Evolutionary conservation across 2,888 invertebrate species (phyloP).

Genomic region (Andrena bucephala): DNA sequence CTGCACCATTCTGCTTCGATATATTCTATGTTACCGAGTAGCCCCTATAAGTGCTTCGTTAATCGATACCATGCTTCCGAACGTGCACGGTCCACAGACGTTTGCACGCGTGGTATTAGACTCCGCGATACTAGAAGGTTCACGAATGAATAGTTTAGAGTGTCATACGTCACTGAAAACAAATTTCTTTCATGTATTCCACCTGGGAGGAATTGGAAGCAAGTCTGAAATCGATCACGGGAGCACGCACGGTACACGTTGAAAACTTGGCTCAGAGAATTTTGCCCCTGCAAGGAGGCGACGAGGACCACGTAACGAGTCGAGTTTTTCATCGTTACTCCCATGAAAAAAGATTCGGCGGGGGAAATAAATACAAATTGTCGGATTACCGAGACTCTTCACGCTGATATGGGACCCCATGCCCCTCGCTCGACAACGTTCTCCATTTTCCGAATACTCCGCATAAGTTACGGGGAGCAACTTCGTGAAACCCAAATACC

Average conservation of each 20-base stretch:
- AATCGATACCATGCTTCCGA: constrained; percentile 54
- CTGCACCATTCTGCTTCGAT: constrained; percentile 61
- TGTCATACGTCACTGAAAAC: neutral
- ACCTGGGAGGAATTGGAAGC: neutral
- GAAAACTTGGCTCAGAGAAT: constrained; percentile 74
- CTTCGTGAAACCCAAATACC: constrained; percentile 62
- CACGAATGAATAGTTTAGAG: neutral
- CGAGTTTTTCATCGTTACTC: constrained; percentile 84
- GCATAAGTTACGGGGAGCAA: constrained; percentile 73
- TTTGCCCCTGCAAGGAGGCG: constrained; percentile 66
- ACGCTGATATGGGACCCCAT: constrained; percentile 74
- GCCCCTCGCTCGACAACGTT: constrained; percentile 73
- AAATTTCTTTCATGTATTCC: neutral
- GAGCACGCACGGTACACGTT: constrained; percentile 43
- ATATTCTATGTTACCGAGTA: constrained; percentile 64
- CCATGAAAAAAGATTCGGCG: constrained; percentile 73
- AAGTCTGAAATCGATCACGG: constrained; percentile 40
- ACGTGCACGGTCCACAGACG: neutral
- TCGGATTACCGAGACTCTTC: constrained; percentile 82
- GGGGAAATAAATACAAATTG: constrained; percentile 85
- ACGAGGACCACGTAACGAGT: constrained; percentile 68
- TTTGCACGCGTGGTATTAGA: neutral
- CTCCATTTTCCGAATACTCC: constrained; percentile 79
- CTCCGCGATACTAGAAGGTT: neutral
- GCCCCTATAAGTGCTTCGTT: constrained; percentile 53